Evolutionary conservation across 2,113 vertebrate genomes (phyloP), one percentile per base, ranked within the genome.

Genomic region (Chloropsis cyanopogon): DNA sequence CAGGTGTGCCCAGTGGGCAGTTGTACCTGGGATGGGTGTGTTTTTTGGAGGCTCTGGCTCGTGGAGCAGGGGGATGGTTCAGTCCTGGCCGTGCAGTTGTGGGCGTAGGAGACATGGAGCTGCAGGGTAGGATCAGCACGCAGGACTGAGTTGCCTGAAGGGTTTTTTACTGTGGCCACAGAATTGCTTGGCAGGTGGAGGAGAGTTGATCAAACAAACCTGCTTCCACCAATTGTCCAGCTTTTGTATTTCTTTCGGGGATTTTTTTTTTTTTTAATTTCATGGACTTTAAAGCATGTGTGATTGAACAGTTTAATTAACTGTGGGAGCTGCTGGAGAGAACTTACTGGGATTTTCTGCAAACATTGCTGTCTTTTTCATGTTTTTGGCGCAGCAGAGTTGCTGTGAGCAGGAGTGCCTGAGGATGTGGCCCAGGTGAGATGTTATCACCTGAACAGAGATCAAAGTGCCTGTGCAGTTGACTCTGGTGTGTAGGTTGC

Each of bases 291-390:
- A 46, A 77, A 47, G 29, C 42, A 14, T 12, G 61, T 21, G 0
- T 88, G 92, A 68, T 60, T 69, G 64, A 93, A 41, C 84, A 59
- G 54, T 53, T 77, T 80, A 90, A 95, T 95, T 84, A 84, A 91
- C 54, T 93, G 75, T 80, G 60, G 56, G 90, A 95, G 60, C 68
- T 65, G 57, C 64, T 69, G 75, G 54, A 57, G 79, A 75, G 60
- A 89, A 77, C 50, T 94, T 47, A 17, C 16, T 22, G 63, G 73
- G 82, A 49, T 95, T 96, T 97, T 87, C 63, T 90, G 65, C 78
- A 37, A 57, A 20, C 91, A 41, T 57, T 1, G 1, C 73, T 90
- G 50, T 37, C 68, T 56, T 56, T 79, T 39, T 65, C 37, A 6
- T 78, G 57, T 21, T 41, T 65, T 44, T 3, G 3, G 47, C 3